Evolutionary conservation across 2,888 invertebrate species (phyloP), one percentile per base, ranked within the genome.

Genomic region (Hoplodrina ambigua): DNA sequence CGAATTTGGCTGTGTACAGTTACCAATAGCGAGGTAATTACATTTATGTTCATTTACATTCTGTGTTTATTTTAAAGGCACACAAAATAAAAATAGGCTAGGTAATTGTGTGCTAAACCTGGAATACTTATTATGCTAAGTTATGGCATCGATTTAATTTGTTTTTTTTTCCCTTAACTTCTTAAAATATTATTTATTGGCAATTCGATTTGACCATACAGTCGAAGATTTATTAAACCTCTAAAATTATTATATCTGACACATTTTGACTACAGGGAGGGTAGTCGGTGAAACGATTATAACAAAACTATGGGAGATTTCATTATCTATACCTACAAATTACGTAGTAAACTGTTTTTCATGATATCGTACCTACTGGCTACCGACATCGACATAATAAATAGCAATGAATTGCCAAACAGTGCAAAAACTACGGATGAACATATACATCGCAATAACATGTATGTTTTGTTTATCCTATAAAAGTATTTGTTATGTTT

Each of bases 1-100:
- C 49, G n/a, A 44, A 65, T 69, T 69, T 30, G 41, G 15, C 19
- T 55, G 30, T 49, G 64, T 41, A 33, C 37, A 57, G 44, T n/a
- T 74, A 60, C 49, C 17, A 58, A 72, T 71, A 56, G 46, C 30
- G 33, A 44, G 15, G 8, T 52, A n/a, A 46, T 60, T 17, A 55
- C 13, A 33, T 62, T 52, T 58, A 46, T 41, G 44, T 61, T 30
- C n/a, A 64, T 52, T 69, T 37, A 46, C 33, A 37, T 44, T 56
- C 19, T 37, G 17, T 37, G 25, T 17, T 17, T 6, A 55, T 33
- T 11, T 46, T 37, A 30, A 25, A 46, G 3, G 30, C 15, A 20
- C n/a, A n/a, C 4, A 10, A 6, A 20, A 33, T 52, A n/a, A 49
- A 69, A 58, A 46, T 25, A 41, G 4, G 13, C 33, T 25, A 30